Conservation (phyloP, 2,113 vertebrate genomes). For the Platysteira castanea region DNA sequence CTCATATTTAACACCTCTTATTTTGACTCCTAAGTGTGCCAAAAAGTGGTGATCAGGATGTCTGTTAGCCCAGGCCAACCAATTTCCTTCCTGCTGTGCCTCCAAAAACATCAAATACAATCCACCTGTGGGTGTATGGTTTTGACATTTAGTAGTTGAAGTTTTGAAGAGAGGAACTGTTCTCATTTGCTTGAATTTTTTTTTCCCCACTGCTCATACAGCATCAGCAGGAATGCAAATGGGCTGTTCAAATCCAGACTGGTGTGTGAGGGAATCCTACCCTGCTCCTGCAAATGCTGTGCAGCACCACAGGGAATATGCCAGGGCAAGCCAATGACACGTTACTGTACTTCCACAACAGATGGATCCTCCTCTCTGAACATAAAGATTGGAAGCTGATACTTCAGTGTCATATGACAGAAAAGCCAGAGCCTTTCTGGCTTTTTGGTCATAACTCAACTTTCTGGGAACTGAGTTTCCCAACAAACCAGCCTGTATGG, state of each 20-base stretch:
- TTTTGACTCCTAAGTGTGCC: background rate
- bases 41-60: background rate
- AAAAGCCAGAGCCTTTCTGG: background rate
- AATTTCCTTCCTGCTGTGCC: constrained; percentile 28
- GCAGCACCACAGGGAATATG: background rate
- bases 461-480: background rate
- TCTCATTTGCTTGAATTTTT: background rate
- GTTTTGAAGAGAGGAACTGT: background rate
- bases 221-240: background rate
- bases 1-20: background rate
- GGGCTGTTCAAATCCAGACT: background rate
- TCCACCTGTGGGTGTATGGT: background rate
- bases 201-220: background rate
- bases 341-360: background rate
- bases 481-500: accelerated
- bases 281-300: background rate
- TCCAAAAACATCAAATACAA: background rate
- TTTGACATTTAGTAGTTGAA: background rate
- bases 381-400: background rate
- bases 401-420: background rate
- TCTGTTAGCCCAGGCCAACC: background rate
- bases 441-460: background rate
- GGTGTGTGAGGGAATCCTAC: background rate
- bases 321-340: background rate
- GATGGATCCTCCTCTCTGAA: background rate